Base-by-base conservation (phyloP, 2,888 invertebrate genomes). In the Drosophila vallismaia region DNA sequence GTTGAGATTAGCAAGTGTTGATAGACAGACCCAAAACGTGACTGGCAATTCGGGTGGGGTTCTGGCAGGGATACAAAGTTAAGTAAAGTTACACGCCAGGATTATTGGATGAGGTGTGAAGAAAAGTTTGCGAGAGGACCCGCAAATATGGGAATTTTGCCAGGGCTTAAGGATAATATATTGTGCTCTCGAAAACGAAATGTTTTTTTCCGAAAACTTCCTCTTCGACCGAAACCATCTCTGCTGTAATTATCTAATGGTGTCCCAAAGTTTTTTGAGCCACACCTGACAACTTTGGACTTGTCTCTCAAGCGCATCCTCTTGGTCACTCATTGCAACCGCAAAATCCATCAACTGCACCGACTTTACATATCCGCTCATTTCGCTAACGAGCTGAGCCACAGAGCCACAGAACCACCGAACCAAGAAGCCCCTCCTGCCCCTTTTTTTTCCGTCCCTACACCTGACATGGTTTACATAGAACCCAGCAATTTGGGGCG, bases 401-500 rank as follows among this genome's bases (percentile, higher is more conserved):
- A 64, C 64, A 28, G 19, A 19, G 19, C 19, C 19, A 19, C 19
- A 38, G 67, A 53, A 46, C 53, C 64, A 46, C 52, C 52, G 67
- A 53, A 40, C 63, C 64, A 19, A 64, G 52, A 14, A 29, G 53
- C 8, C 24, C 44, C 44, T 24, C 10, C 9, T 19, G 4, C 12
- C 38, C 63, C 28, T n/a, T 10, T 31, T 19, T 33, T 40, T 14
- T 40, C 14, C 40, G 53, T 45, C 46, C 64, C 64, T 29, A 36
- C 64, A 64, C 79, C 82, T 82, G 82, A 82, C 82, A 82, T 62
- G 77, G 71, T 73, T 56, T 72, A 67, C 58, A 71, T 71, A 57
- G 66, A 56, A 62, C 70, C 40, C 40, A 59, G 80, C 71, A 84
- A 86, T 85, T 81, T 81, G 76, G 66, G 36, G 58, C 58, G 56